Conservation (phyloP, 2,113 vertebrate genomes). For the Phodopus roborovskii region DNA sequence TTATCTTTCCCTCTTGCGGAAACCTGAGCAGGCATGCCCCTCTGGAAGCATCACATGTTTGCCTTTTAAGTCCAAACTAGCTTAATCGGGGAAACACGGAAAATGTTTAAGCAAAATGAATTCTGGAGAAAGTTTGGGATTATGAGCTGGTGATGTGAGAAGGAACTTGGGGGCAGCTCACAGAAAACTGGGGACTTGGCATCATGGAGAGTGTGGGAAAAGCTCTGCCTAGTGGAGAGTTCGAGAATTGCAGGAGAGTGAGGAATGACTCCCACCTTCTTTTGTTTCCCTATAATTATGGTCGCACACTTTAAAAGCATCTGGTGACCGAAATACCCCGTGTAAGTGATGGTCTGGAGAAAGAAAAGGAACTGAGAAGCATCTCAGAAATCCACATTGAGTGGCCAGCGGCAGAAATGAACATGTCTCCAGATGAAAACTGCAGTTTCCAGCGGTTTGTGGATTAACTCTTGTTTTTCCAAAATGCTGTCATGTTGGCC, state of each 20-base stretch:
- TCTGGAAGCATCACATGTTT: not conserved
- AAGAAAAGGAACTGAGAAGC: not conserved
- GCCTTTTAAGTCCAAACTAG: not conserved
- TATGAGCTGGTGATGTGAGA: not conserved
- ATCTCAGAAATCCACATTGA: not conserved
- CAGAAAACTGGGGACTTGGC: too few species aligned
- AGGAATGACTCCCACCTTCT: not conserved
- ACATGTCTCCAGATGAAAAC: not conserved
- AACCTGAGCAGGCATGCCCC: not conserved
- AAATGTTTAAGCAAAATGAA: not conserved
- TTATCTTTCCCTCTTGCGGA: not conserved
- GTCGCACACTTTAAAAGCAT: not conserved
- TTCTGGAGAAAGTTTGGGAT: not conserved
- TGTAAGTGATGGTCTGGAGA: not conserved
- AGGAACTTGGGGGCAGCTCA: not conserved
- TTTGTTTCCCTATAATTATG: not conserved
- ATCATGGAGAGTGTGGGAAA: not conserved
- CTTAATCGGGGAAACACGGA: not conserved
- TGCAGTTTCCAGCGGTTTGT: not conserved
- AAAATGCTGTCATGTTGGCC: not conserved
- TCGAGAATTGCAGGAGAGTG: not conserved
- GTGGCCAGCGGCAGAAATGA: not conserved
- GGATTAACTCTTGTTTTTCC: not conserved
- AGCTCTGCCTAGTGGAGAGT: not conserved
- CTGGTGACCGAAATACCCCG: not conserved